Evolutionary conservation across 2,797 vertebrate species (phyloP), one percentile per base, ranked within the genome.

Genomic region (Steatocranus sp.): DNA sequence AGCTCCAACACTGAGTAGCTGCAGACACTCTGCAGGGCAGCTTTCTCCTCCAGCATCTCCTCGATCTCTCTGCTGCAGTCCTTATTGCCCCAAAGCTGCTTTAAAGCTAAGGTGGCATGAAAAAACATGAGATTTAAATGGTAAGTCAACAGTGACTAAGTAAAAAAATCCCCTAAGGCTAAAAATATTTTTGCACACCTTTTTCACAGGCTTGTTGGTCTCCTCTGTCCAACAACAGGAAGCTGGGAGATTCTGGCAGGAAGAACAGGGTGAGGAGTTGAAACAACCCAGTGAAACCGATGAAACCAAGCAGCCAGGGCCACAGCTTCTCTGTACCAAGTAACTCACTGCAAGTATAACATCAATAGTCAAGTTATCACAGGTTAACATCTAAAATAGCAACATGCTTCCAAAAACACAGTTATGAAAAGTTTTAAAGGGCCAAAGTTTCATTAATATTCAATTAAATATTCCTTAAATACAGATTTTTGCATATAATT

Each of bases 1-100:
- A 98, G 93, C 54, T 97, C 95, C 88, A 94, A 41, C 30, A 97
- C 18, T 0, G 95, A 89, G 90, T 93, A 95, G 0, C 74, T 91
- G 75, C 54, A 89, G 46, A 96, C 75, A 7, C 87, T 90, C 15
- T 85, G 63, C 78, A 94, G 80, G 15, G 91, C 86, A 5, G 83
- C 90, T 32, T 94, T 93, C 94, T 97, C 97, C 80, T 91, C 86
- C 88, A 96, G 2, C 95, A 98, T 97, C 87, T 97, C 96, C 84
- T 97, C 91, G 46, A 97, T 85, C 85, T 96, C 96, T 0, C 20
- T 58, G 41, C 56, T 86, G 34, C 94, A 86, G 90, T 97, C 96
- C 8, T 86, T 87, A 46, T 1, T 79, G 68, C 97, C 97, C 96
- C 97, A 96, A 8, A 97, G 89, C 83, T 80, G 94, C 70, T 86